A percentile compares a stretch with the other conserved stretches of the same genome.
These are phyloP conservation scores for Platyrinchus mystaceus DNA, from an alignment of 2,797 vertebrate genomes.

Conservation along the genomic window DNA sequence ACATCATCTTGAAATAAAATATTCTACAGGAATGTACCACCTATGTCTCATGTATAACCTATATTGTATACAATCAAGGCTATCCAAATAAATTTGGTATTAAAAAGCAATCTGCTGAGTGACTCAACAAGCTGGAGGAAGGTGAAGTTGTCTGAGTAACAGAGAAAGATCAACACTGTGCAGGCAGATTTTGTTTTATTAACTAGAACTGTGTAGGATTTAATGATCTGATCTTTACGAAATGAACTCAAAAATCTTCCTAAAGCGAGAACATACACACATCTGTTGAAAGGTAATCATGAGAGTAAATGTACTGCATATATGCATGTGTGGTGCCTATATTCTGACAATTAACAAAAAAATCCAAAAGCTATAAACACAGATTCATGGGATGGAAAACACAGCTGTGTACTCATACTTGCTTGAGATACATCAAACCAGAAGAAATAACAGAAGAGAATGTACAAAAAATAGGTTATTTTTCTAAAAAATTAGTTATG, in stretches of 20 bases:
- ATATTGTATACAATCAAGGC: neutral
- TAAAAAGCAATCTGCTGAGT: constrained; percentile 55
- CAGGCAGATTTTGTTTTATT: constrained; percentile 72
- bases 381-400: neutral
- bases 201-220: constrained; percentile 62
- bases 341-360: neutral
- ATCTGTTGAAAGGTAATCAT: constrained; percentile 19
- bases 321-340: neutral
- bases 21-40: neutral
- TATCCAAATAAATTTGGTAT: constrained; percentile 20
- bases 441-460: neutral
- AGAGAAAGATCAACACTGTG: constrained; percentile 43
- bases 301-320: neutral
- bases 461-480: rapidly evolving
- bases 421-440: neutral
- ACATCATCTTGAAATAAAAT: neutral
- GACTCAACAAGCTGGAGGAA: constrained; percentile 62
- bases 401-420: neutral
- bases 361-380: neutral
- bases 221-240: constrained; percentile 63
- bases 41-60: neutral
- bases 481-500: neutral
- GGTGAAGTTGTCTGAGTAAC: constrained; percentile 63
- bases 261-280: constrained; percentile 46
- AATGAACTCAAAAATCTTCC: constrained; percentile 52